phyloP scores from a whole-genome alignment of 2,797 vertebrate species.

The Champsocephalus esox region DNA sequence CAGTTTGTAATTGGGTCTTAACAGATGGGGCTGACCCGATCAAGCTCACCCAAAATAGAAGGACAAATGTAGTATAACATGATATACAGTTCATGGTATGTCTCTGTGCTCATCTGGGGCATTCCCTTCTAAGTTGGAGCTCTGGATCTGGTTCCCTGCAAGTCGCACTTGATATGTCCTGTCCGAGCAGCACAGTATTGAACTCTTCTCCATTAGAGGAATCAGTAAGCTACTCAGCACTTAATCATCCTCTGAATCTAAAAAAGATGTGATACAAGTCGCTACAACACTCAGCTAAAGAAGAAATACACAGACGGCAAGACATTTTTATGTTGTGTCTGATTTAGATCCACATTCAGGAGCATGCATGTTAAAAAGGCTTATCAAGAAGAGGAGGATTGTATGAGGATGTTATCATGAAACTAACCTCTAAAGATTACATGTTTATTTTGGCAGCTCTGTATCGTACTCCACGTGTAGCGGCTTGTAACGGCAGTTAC shows the following conservation, averaged over 20 bases:
- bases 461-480: conserved; percentile 26
- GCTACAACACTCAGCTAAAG: background rate
- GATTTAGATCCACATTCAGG: background rate
- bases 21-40: conserved; percentile 32
- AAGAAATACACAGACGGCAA: background rate
- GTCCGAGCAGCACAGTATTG: conserved; percentile 24
- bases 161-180: conserved; percentile 53
- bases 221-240: conserved; percentile 13
- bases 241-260: background rate
- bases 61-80: conserved; percentile 66
- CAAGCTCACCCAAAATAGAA: conserved; percentile 62
- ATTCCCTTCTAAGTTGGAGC: conserved; percentile 67
- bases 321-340: background rate
- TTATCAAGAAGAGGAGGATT: background rate
- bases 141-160: conserved; percentile 63
- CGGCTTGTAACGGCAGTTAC: conserved; percentile 1
- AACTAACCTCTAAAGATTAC: conserved; percentile 7
- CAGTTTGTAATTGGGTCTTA: conserved; percentile 30
- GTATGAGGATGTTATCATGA: background rate
- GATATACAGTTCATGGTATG: conserved; percentile 59
- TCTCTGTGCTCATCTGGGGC: conserved; percentile 66
- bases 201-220: background rate
- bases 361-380: background rate
- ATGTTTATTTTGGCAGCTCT: conserved; percentile 1
- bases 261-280: background rate